Base-by-base conservation (phyloP, 2,113 vertebrate species). In the Cranoglanis bouderius region DNA sequence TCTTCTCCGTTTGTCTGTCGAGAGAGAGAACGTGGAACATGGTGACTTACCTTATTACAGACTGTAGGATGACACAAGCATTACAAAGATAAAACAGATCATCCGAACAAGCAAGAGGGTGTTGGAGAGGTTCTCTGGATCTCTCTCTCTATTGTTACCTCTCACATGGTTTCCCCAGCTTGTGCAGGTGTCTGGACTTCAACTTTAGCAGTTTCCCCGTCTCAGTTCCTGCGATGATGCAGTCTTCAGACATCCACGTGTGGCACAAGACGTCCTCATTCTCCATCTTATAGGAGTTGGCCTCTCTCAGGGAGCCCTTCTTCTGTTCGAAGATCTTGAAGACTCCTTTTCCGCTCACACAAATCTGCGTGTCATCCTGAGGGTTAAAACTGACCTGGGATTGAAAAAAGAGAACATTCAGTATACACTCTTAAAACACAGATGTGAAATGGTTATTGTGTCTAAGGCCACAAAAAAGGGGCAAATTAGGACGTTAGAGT, bases 371-470 rank as follows among this genome's bases (percentile, higher is more conserved):
- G 87, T 96, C 97, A 94, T 98, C 97, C 82, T 96, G 93, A 77
- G 98, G 98, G 90, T 93, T 98, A 92, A 99, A 98, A 93, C 97
- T 99, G 89, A 99, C 95, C 98, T 99, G 91, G 85, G 90, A 65
- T 84, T 46, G 26, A 84, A 59, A 65, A 46, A 65, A 18, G 32
- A 65, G 9, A 57, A 26, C 19, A 40, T 2, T 75, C 38, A 18
- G 46, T 51, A 32, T n/a, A 80, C 32, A 57, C 32, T 61, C 35
- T 59, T 83, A 53, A 18, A 53, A n/a, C 46, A 26, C 43, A 49
- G 43, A 49, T 35, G 2, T 40, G 18, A 40, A 24, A 43, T 0
- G 38, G 72, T 40, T 40, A 43, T 24, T 18, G 7, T 75, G 38
- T 75, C 8, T 24, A 6, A 18, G 32, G n/a, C 67, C 4, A 65